Conservation (phyloP, 1,140 invertebrate species). For the Ephestia elutella region DNA sequence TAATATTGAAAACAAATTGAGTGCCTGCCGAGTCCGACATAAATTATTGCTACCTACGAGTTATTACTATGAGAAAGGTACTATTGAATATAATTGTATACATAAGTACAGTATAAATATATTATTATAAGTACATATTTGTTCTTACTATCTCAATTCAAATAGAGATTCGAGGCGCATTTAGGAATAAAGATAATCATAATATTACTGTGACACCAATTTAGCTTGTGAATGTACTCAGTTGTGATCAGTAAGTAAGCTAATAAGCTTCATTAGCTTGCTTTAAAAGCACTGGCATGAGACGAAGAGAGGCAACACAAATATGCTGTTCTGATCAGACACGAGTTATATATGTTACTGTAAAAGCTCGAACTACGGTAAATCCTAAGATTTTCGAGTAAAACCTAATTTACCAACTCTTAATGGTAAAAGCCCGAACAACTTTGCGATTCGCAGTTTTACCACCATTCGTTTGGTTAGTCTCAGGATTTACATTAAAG, state of each 20-base stretch:
- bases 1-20: conserved; percentile 51
- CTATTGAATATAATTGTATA: too few relatives aligned
- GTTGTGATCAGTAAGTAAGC: background rate
- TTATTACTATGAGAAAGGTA: conserved; percentile 21
- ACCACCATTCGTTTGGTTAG: too few relatives aligned
- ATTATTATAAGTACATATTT: background rate
- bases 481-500: too few relatives aligned
- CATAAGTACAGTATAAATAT: background rate
- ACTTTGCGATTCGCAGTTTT: too few relatives aligned
- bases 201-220: background rate
- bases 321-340: too few relatives aligned
- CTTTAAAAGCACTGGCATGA: background rate
- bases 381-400: too few relatives aligned
- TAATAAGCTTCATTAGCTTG: background rate
- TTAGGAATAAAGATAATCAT: background rate
- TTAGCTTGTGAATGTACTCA: background rate
- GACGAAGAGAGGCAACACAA: too few relatives aligned
- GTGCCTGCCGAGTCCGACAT: conserved; percentile 33
- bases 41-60: conserved; percentile 47
- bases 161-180: background rate
- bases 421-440: too few relatives aligned
- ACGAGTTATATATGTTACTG: too few relatives aligned
- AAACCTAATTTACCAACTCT: too few relatives aligned
- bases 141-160: background rate
- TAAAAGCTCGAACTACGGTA: too few relatives aligned